Evolutionary conservation across 2,113 vertebrate species (phyloP).

Genomic region (Clarias magur): DNA sequence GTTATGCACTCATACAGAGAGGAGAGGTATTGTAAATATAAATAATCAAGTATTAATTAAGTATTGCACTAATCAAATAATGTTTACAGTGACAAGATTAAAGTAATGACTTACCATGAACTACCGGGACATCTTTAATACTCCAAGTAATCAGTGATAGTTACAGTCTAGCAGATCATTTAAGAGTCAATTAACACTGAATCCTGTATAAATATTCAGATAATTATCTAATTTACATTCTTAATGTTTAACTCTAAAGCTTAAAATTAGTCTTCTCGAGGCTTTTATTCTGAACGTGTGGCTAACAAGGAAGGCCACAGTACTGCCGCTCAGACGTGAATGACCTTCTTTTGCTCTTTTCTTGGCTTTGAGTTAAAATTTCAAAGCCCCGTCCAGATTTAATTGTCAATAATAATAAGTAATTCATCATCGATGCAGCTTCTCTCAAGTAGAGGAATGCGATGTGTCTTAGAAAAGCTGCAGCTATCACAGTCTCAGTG

Average conservation of each 20-base stretch:
- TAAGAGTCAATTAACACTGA: background rate
- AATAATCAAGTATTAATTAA: background rate
- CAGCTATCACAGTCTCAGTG: constrained; percentile 9
- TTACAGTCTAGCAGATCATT: background rate
- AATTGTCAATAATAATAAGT: constrained; percentile 37
- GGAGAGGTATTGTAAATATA: background rate
- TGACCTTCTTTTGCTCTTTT: constrained; percentile 18
- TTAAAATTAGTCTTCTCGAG: background rate
- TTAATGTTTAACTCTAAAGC: background rate
- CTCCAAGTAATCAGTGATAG: background rate
- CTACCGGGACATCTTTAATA: background rate
- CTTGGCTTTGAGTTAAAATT: background rate
- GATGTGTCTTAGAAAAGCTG: background rate
- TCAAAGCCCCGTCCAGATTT: background rate
- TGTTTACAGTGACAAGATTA: background rate
- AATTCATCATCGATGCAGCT: constrained; percentile 24
- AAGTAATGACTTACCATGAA: background rate
- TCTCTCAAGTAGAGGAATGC: background rate
- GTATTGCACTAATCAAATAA: background rate
- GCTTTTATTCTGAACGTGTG: background rate
- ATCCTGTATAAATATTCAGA: background rate
- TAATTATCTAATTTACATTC: background rate
- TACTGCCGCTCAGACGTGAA: background rate
- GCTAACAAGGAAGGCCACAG: background rate
- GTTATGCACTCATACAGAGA: background rate